phyloP scores from a whole-genome alignment of 2,797 vertebrate species.

The Sebastes iracundus region DNA sequence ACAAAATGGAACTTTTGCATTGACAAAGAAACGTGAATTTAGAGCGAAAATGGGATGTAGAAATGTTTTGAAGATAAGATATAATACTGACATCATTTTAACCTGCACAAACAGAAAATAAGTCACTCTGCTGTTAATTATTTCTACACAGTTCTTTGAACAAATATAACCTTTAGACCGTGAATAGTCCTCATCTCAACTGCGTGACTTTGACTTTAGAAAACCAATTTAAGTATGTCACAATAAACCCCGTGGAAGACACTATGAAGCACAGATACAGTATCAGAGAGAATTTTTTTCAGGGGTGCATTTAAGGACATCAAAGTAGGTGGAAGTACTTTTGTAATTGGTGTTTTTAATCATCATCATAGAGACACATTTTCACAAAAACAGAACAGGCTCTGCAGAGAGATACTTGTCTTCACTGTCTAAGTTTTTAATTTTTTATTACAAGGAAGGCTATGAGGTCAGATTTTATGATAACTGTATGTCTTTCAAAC shows the following conservation, averaged over 20 bases:
- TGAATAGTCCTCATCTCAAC: background rate
- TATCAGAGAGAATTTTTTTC: background rate
- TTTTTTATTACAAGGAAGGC: background rate
- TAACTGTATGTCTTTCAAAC: background rate
- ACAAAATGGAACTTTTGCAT: background rate
- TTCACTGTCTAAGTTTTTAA: background rate
- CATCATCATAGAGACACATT: background rate
- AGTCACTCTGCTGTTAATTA: constrained; percentile 16
- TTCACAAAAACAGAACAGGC: background rate
- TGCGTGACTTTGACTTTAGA: background rate
- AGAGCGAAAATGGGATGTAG: background rate
- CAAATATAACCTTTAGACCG: constrained; percentile 63
- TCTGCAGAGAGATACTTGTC: background rate
- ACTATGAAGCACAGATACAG: background rate
- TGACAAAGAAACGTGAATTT: background rate
- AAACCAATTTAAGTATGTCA: background rate
- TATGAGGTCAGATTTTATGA: background rate
- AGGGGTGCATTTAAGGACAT: background rate
- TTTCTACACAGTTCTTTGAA: constrained; percentile 18
- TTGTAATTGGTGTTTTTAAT: background rate
- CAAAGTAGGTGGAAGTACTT: background rate
- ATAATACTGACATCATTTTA: background rate
- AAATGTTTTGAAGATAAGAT: constrained; percentile 17
- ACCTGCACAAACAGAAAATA: constrained; percentile 17
- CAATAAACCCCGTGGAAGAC: background rate